phyloP scores from a whole-genome alignment of 2,113 vertebrate genomes.

The Anolis sagrei region DNA sequence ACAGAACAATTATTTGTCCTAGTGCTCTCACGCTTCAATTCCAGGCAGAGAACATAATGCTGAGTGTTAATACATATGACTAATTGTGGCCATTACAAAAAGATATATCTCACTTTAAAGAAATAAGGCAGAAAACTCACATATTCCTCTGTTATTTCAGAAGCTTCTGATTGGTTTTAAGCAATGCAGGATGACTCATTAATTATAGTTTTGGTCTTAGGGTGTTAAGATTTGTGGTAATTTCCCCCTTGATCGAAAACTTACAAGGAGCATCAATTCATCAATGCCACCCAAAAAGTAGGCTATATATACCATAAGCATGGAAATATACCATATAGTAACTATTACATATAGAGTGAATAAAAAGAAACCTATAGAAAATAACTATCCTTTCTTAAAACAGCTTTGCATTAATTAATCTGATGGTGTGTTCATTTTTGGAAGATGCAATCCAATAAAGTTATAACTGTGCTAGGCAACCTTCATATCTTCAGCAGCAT shows the following conservation, averaged over 20 bases:
- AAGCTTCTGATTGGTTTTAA: constrained; percentile 22
- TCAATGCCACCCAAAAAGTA: constrained; percentile 48
- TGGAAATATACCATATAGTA: background rate
- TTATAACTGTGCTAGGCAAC: background rate
- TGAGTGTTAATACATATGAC: background rate
- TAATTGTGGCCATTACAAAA: background rate
- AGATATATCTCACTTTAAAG: constrained; percentile 27
- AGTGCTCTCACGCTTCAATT: background rate
- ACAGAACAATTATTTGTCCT: background rate
- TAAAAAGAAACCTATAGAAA: background rate
- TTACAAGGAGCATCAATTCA: constrained; percentile 25
- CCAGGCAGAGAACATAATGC: background rate
- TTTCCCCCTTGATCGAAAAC: constrained; percentile 19
- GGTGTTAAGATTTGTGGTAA: constrained; percentile 7
- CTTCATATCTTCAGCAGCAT: background rate
- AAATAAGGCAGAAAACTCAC: constrained; percentile 1
- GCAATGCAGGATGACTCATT: constrained; percentile 26
- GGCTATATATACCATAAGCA: constrained; percentile 28
- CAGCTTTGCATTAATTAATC: background rate
- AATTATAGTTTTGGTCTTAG: constrained; percentile 25
- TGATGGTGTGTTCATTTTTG: background rate
- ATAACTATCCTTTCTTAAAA: background rate
- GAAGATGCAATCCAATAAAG: background rate
- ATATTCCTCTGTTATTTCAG: constrained; percentile 27
- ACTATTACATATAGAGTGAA: background rate